Evolutionary conservation across 2,888 invertebrate genomes (phyloP), one percentile per base, ranked within the genome.

Genomic region (Sarcophaga variegata): DNA sequence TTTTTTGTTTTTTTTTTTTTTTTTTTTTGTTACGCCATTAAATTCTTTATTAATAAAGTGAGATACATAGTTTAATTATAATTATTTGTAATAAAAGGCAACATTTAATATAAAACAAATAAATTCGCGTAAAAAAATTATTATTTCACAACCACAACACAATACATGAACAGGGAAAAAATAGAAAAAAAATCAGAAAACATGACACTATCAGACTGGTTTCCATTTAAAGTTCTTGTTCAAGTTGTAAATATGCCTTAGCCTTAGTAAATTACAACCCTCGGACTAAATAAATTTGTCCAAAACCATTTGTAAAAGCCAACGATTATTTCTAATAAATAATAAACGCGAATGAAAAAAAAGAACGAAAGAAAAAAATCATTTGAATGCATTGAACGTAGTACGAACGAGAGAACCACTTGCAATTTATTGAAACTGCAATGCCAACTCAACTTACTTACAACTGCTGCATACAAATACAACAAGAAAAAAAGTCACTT

Each of bases 341-440:
- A 54, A 54, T 54, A 54, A 54, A 4, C 4, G 17, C 4, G 17
- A 54, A 54, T 54, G 54, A 54, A 17, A 54, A 54, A 54, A 17
- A 0, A 54, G 5, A 54, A 75, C 10, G 2, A n/a, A 64, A 27
- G 4, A 27, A 20, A n/a, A 60, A 62, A 79, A 70, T 22, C 64
- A 64, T 49, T 72, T 76, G 72, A 86, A 80, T 82, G 71, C 67
- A 82, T 78, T 78, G 64, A 82, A 76, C 60, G 37, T 6, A 37
- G 37, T 0, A 37, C 3, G 49, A 12, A 49, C 49, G 0, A 14
- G 17, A 5, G 54, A 54, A 54, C 54, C 71, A 45, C 59, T 27
- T 72, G 20, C 47, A 77, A 83, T 78, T 83, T 83, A 83, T 83
- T 83, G 72, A 67, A 27, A 66, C 82, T 77, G 77, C 71, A 83